Evolutionary conservation across 2,888 invertebrate species (phyloP).

Genomic region (Allacma fusca): DNA sequence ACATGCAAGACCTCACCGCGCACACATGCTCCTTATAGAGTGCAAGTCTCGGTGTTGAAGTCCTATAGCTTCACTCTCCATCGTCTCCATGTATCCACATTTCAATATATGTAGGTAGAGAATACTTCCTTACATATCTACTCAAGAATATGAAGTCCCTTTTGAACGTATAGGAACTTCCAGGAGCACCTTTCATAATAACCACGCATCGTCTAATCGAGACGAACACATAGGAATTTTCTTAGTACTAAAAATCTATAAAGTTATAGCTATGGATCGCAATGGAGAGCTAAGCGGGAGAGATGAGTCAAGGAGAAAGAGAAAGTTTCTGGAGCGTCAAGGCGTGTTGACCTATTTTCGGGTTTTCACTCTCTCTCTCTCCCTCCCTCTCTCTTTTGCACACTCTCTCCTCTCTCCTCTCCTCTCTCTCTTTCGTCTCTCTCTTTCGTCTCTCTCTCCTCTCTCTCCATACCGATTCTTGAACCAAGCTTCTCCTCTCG

Average conservation of each 20-base stretch:
- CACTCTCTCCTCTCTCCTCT: neutral
- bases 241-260: neutral
- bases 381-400: conserved; percentile 10
- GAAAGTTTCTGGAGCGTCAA: conserved; percentile 33
- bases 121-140: no score
- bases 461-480: neutral
- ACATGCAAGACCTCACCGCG: no score
- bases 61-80: no score
- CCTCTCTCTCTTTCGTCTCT: conserved; percentile 2
- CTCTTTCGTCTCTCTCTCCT: neutral
- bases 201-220: neutral
- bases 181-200: neutral
- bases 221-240: neutral
- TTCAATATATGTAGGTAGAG: no score
- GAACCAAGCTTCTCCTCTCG: neutral
- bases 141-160: no score
- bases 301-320: neutral
- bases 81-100: no score
- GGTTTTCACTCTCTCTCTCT: conserved; percentile 23
- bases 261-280: neutral
- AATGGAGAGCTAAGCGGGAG: neutral
- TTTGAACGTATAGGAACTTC: no score
- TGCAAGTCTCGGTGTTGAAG: no score
- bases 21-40: no score
- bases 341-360: conserved; percentile 31